Conservation (phyloP, 2,888 invertebrate genomes). For the Miltochrista miniata region DNA sequence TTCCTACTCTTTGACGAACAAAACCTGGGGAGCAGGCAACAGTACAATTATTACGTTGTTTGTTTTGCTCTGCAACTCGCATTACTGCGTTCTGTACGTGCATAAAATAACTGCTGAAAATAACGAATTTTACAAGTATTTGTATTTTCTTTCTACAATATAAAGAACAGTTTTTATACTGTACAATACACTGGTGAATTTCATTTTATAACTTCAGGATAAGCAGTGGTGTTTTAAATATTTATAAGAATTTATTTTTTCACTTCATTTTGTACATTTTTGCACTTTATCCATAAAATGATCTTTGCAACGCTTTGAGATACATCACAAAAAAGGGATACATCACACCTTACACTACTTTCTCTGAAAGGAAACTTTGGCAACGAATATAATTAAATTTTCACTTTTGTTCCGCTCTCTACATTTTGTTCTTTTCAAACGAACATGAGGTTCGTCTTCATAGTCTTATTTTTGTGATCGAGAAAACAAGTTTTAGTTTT, state of each 20-base stretch:
- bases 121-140: constrained; percentile 25
- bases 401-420: no score
- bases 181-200: not conserved
- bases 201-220: not conserved
- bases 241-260: not conserved
- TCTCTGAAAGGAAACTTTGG: no score
- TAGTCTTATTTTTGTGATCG: no score
- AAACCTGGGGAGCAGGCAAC: constrained; percentile 42
- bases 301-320: no score
- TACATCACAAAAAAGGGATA: no score
- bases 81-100: constrained; percentile 53
- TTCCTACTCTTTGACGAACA: constrained; percentile 23
- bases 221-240: not conserved
- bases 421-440: no score
- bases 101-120: constrained; percentile 42
- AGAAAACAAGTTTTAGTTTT: no score
- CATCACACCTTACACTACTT: no score
- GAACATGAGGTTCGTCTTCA: no score
- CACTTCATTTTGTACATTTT: not conserved
- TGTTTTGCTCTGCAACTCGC: constrained; percentile 55
- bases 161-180: constrained; percentile 17
- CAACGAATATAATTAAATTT: no score
- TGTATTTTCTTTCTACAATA: constrained; percentile 26
- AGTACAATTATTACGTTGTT: constrained; percentile 55
- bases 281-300: no score